These are phyloP conservation scores for Pocillopora damicornis DNA, from an alignment of 64 coral and sea anemone species.

Conservation along the genomic window DNA sequence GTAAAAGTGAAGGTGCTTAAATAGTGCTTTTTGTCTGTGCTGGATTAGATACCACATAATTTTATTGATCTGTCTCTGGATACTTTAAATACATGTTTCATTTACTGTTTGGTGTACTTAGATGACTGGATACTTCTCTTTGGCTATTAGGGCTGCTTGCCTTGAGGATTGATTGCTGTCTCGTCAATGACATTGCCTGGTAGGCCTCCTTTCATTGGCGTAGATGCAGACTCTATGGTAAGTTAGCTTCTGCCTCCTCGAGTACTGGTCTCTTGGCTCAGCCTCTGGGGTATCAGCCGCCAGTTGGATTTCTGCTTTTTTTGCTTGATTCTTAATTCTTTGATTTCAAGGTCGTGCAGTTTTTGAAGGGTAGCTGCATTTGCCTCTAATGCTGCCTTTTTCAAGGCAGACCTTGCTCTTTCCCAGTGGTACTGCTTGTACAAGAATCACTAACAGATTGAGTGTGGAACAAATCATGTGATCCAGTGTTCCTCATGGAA, in stretches of 20 bases:
- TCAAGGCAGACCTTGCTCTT: constrained; percentile 28
- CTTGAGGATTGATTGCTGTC: too few species aligned
- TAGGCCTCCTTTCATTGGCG: too few species aligned
- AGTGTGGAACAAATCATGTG: constrained; percentile 20
- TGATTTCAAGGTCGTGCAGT: constrained; percentile 47
- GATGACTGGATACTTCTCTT: too few species aligned
- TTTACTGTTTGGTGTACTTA: too few species aligned
- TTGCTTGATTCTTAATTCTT: constrained; percentile 39
- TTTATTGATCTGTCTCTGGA: too few species aligned
- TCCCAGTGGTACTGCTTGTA: constrained; percentile 40
- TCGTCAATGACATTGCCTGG: too few species aligned
- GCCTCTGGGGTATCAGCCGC: neutral
- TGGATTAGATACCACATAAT: too few species aligned
- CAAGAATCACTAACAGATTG: constrained; percentile 6
- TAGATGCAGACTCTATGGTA: neutral
- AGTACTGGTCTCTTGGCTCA: neutral
- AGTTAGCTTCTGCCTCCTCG: neutral
- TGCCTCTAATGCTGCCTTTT: constrained; percentile 66
- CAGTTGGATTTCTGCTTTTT: neutral
- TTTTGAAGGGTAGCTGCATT: constrained; percentile 41
- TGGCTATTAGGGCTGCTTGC: too few species aligned
- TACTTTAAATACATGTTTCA: too few species aligned
- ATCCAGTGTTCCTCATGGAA: constrained; percentile 42
- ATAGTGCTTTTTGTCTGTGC: too few species aligned
- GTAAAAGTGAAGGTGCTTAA: too few species aligned